Base-by-base conservation (phyloP, 2,888 invertebrate genomes). In the Zelleria hepariella region DNA sequence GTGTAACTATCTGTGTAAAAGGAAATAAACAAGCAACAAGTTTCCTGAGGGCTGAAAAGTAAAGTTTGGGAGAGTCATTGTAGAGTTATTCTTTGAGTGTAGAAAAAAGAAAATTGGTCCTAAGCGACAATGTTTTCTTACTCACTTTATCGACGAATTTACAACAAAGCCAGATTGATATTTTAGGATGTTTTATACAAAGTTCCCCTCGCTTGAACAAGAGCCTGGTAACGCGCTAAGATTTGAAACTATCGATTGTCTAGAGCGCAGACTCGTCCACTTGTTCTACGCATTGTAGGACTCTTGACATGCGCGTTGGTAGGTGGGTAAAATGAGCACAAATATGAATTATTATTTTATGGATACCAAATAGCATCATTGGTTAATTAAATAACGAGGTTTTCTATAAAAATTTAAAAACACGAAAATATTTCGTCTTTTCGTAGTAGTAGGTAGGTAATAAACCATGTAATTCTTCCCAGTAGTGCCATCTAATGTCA, bases 181-280 rank as follows among this genome's bases (percentile, higher is more conserved):
- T 7, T 7, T 51, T 51, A 5, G 23, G 23, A 51, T 51, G 51
- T 51, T 51, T 51, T 51, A 20, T 21, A 20, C 21, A 49, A 24
- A 54, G 20, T 27, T 54, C 18, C 27, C 23, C 10, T 54, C 10
- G 24, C 48, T 58, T 62, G 60, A 64, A 61, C 62, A 67, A 42
- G 32, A 42, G 32, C 10, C 32, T 2, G 1, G 15, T 42, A 42
- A 10, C 32, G 69, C 70, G 72, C 68, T 65, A 68, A 75, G 70
- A 64, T 64, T 72, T 68, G 62, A 74, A 75, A 68, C 64, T 74
- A 77, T 77, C 73, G 76, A 77, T 77, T 71, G 61, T 62, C 58
- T 62, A 63, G 59, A 10, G 51, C 51, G 51, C 51, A 51, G 60
- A 15, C 32, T 2, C 3, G 32, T 15, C 32, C 4, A 15, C 5